A percentile compares a stretch with the other conserved stretches of the same genome.
Evolutionary conservation across 1,140 invertebrate species (phyloP).

Genomic region (Drosophila subobscura): DNA sequence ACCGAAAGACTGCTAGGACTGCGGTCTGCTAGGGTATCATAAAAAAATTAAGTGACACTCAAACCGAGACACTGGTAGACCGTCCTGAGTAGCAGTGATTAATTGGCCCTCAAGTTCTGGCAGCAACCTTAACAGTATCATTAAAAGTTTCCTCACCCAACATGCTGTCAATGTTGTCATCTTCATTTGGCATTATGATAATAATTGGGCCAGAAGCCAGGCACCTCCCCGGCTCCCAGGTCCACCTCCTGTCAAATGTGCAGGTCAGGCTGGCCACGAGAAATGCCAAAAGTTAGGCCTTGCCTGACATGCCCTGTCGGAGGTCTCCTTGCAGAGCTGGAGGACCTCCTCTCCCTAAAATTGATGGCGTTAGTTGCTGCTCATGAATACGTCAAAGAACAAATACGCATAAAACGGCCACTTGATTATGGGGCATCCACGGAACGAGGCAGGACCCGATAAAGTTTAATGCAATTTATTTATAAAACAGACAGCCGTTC

Average conservation of each 20-base stretch:
- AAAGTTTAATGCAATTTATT: slow-evolving; percentile 78
- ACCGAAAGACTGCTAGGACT: too few relatives aligned
- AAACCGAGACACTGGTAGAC: slow-evolving; percentile 29
- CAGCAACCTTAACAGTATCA: slow-evolving; percentile 64
- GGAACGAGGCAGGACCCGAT: background rate
- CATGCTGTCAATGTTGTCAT: slow-evolving; percentile 67
- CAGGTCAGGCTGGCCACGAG: slow-evolving; percentile 26
- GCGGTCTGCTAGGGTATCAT: slow-evolving; percentile 15
- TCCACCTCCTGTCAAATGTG: slow-evolving; percentile 58
- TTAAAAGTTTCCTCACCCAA: slow-evolving; percentile 62
- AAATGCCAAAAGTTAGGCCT: slow-evolving; percentile 47
- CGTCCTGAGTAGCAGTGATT: slow-evolving; percentile 58
- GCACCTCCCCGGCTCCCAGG: slow-evolving; percentile 16
- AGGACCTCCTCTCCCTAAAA: slow-evolving; percentile 33
- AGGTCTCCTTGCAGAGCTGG: slow-evolving; percentile 3
- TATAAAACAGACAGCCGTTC: slow-evolving; percentile 50
- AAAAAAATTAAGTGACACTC: slow-evolving; percentile 78
- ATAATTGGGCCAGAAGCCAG: slow-evolving; percentile 65
- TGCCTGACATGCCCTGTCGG: slow-evolving; percentile 25
- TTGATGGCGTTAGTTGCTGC: slow-evolving; percentile 67
- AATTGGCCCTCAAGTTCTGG: slow-evolving; percentile 63
- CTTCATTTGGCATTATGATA: slow-evolving; percentile 80
- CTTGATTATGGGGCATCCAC: slow-evolving; percentile 60
- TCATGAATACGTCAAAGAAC: slow-evolving; percentile 75
- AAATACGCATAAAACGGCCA: slow-evolving; percentile 68